Percentiles rank a stretch among this genome's conserved stretches.
phyloP scores from a whole-genome alignment of 2,888 invertebrate genomes.

The Stenoptilia bipunctidactyla region DNA sequence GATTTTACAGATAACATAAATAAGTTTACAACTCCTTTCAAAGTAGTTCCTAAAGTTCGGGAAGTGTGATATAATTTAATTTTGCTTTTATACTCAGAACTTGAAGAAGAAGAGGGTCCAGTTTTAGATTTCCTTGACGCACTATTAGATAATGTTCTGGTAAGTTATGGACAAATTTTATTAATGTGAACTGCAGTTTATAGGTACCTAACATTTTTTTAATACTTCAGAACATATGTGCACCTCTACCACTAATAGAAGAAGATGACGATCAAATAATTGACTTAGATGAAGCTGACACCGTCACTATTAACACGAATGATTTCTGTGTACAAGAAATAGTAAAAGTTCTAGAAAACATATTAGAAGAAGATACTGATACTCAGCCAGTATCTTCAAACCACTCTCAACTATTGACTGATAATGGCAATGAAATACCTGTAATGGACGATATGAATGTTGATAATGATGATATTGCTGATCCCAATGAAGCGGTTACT shows the following conservation, averaged over 20 bases:
- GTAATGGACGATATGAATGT: no score
- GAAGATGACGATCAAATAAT: neutral
- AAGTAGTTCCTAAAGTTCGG: no score
- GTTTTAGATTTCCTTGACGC: slow-evolving; percentile 45
- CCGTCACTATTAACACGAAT: neutral
- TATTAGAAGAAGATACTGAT: neutral
- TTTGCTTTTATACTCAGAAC: no score
- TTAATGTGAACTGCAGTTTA: neutral
- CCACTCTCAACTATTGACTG: no score
- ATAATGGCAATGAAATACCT: no score
- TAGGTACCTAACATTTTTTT: neutral
- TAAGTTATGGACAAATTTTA: slow-evolving; percentile 19
- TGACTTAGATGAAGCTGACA: no score
- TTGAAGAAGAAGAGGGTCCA: slow-evolving; percentile 50
- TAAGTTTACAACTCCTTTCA: no score
- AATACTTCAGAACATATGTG: slow-evolving; percentile 1
- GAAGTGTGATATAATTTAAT: no score
- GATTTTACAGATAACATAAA: no score
- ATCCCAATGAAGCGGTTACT: neutral
- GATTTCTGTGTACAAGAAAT: neutral
- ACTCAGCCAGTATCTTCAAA: no score
- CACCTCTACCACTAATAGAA: neutral
- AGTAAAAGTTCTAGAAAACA: neutral
- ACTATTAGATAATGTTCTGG: slow-evolving; percentile 34
- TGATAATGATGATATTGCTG: neutral